Evolutionary conservation across 2,797 vertebrate species (phyloP).

Genomic region (Falco berigora): DNA sequence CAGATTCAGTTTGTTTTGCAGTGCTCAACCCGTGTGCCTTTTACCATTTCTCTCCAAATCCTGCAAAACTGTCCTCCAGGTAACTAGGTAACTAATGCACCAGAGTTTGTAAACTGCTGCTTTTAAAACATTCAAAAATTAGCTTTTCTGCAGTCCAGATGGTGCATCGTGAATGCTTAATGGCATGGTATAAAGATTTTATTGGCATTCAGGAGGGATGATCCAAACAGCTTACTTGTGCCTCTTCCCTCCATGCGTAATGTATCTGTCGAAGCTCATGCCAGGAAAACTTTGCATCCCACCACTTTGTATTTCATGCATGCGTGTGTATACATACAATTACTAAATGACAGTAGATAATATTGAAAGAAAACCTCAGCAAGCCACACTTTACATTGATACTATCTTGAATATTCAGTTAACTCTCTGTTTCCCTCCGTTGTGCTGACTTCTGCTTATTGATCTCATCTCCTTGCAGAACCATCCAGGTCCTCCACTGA

Average conservation of each 20-base stretch:
- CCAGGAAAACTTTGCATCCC: conserved; percentile 14
- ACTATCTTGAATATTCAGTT: background rate
- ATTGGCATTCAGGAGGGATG: background rate
- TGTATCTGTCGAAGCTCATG: background rate
- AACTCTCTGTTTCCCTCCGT: background rate
- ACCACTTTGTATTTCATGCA: background rate
- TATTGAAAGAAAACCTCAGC: background rate
- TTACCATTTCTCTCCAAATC: background rate
- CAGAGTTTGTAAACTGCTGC: background rate
- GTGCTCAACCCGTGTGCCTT: rapidly evolving
- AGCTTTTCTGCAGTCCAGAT: conserved; percentile 36
- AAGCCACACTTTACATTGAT: background rate
- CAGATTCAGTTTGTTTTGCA: background rate
- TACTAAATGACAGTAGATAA: background rate
- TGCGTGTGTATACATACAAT: background rate
- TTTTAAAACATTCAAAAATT: conserved; percentile 24
- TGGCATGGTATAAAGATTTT: background rate
- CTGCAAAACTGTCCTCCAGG: background rate
- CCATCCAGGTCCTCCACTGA: rapidly evolving
- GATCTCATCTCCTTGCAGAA: background rate
- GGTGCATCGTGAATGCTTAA: background rate
- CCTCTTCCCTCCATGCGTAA: background rate
- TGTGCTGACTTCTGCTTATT: background rate
- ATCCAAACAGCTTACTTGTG: background rate
- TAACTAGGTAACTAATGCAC: conserved; percentile 2